Evolutionary conservation across 2,888 invertebrate genomes (phyloP), one percentile per base, ranked within the genome.

Genomic region (Ochropleura leucogaster): DNA sequence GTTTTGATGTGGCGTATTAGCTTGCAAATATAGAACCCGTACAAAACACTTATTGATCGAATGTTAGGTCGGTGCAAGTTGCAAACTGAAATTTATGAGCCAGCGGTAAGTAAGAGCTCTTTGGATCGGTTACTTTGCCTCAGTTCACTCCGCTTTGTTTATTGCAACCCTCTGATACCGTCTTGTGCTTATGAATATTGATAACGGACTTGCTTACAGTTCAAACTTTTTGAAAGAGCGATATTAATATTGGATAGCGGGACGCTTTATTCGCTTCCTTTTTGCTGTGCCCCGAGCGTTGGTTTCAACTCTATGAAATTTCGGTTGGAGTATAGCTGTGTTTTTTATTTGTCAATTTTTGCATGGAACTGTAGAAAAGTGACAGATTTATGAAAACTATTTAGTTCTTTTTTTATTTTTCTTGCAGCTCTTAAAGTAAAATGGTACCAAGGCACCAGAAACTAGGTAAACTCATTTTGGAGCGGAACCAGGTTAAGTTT

Each of bases 1-100:
- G 94, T 95, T 95, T 93, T 92, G 94, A 94, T 94, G 92, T 94
- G 93, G 94, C 92, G 90, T 95, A 96, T 96, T 95, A 96, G 92
- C 93, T 95, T 94, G 95, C 95, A 96, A 95, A 95, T 95, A 96
- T 94, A 93, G 95, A 96, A 94, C 90, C 96, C 95, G 92, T 96
- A 96, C 95, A 96, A 96, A 96, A 95, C 91, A 92, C 93, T 93
- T 95, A 96, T 96, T 96, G 96, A 96, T 96, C 96, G 94, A 95
- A 95, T 93, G 94, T 94, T 95, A 91, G 93, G 93, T 91, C 93
- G 91, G 90, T 94, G 94, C 95, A 95, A 96, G 92, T 96, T 96
- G 93, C 94, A 95, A 96, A 95, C 95, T 95, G 93, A 94, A 96
- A 96, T 96, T 96, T 96, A 96, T 94, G 96, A 93, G 93, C 91